Evolutionary conservation across 2,797 vertebrate genomes (phyloP).

Genomic region (Lagorchestes hirsutus): DNA sequence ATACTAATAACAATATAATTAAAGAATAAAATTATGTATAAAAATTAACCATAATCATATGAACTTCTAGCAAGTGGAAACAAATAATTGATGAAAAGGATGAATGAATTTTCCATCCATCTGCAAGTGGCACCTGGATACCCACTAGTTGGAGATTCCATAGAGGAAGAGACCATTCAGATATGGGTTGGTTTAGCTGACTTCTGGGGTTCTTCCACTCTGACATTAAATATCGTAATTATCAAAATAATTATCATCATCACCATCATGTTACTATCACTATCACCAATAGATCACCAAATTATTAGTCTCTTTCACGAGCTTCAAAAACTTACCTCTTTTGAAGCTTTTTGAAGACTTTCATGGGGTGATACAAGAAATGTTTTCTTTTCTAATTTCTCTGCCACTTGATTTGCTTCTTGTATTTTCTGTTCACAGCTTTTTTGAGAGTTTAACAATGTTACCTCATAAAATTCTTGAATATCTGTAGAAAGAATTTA

Average conservation of each 20-base stretch:
- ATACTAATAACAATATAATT: background rate
- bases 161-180: background rate
- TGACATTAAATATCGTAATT: background rate
- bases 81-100: background rate
- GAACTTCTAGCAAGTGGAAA: background rate
- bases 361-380: slow-evolving; percentile 82
- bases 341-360: slow-evolving; percentile 79
- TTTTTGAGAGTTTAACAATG: slow-evolving; percentile 94
- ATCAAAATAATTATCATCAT: background rate
- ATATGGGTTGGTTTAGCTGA: background rate
- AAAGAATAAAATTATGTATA: background rate
- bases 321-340: slow-evolving; percentile 87
- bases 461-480: slow-evolving; percentile 98
- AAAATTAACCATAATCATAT: background rate
- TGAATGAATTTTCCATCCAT: background rate
- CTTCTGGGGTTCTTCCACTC: background rate
- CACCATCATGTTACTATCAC: background rate
- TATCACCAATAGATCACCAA: background rate
- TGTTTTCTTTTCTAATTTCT: slow-evolving; percentile 92
- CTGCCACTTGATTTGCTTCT: slow-evolving; percentile 93
- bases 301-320: slow-evolving; percentile 28
- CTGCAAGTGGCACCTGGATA: background rate
- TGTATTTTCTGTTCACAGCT: slow-evolving; percentile 94
- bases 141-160: background rate
- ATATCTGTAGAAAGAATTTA: slow-evolving; percentile 90